Conservation (phyloP, 2,113 vertebrate species). For the Protomyctophum bolini region DNA sequence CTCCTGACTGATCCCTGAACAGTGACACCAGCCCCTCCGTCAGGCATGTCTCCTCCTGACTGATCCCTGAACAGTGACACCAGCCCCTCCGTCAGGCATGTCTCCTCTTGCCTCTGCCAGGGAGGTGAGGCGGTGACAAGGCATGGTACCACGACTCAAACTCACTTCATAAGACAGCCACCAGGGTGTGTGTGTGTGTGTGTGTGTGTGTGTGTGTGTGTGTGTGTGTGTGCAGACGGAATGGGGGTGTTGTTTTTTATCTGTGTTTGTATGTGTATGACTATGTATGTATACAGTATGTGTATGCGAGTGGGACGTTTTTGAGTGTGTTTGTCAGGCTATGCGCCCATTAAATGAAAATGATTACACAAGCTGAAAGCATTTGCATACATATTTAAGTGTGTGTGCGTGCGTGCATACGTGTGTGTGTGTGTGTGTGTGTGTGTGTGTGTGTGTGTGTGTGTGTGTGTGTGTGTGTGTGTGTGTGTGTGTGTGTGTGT, state of each 20-base stretch:
- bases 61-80: too few species aligned
- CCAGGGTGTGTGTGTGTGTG: conserved; percentile 28
- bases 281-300: neutral
- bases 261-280: conserved; percentile 1
- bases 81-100: neutral
- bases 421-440: neutral
- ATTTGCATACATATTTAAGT: neutral
- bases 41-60: too few species aligned
- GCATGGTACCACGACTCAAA: conserved; percentile 22
- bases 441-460: neutral
- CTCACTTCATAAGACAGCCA: conserved; percentile 45
- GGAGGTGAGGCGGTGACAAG: neutral
- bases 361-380: conserved; percentile 21
- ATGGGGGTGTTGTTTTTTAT: too few species aligned
- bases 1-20: too few species aligned
- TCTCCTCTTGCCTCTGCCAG: too few species aligned
- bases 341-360: conserved; percentile 34
- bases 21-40: neutral
- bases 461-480: conserved; percentile 24
- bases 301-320: conserved; percentile 13
- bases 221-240: neutral
- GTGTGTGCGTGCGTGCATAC: conserved; percentile 10
- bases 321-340: conserved; percentile 13
- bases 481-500: neutral
- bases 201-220: neutral